Conservation (phyloP, 2,113 vertebrate species). For the Desmodus rotundus region DNA sequence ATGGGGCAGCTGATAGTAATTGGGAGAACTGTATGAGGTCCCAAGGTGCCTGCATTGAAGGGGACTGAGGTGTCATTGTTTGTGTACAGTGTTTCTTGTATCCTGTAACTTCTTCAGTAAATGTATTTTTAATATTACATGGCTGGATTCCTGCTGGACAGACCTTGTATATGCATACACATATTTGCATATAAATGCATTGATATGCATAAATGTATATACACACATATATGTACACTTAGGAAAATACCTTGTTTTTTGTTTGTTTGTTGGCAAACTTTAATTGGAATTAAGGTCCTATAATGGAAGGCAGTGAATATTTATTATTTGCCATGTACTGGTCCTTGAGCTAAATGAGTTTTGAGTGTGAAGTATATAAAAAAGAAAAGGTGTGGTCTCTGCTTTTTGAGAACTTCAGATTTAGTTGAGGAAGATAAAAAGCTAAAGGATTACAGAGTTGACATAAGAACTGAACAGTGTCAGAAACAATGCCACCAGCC, state of each 20-base stretch:
- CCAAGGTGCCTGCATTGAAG: no score
- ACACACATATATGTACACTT: not conserved
- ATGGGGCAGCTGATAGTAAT: no score
- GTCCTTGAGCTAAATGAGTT: not conserved
- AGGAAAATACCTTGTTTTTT: not conserved
- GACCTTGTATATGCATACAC: no score
- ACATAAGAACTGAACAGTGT: not conserved
- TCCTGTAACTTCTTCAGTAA: no score
- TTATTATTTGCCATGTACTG: not conserved
- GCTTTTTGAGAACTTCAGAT: not conserved
- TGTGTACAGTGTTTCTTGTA: no score
- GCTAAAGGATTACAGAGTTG: not conserved
- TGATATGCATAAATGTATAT: not conserved
- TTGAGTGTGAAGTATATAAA: not conserved
- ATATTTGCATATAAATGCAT: not conserved
- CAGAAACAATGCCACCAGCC: not conserved
- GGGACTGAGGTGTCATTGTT: no score
- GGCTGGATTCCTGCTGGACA: no score
- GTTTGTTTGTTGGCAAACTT: conserved; percentile 26
- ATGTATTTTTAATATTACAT: no score
- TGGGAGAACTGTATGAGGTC: no score
- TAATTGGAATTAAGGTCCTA: not conserved
- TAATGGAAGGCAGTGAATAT: not conserved
- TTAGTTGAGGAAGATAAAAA: not conserved
- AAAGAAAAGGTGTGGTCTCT: not conserved